Conservation (phyloP, 2,797 vertebrate genomes). For the Takifugu rubripes region DNA sequence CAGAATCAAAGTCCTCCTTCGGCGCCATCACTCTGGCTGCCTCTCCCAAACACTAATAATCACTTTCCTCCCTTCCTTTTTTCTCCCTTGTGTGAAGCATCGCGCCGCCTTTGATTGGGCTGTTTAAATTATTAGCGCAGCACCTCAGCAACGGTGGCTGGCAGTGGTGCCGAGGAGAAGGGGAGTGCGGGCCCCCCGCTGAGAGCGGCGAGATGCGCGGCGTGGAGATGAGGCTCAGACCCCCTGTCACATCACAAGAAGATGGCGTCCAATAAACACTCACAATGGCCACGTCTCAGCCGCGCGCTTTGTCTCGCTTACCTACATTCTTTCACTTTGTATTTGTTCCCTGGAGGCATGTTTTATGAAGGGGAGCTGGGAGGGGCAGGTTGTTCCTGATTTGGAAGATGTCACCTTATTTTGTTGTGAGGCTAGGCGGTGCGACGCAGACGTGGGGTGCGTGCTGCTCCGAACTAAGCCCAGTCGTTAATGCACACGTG, state of each 20-base stretch:
- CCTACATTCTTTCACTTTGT: constrained; percentile 67
- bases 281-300: constrained; percentile 50
- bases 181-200: constrained; percentile 69
- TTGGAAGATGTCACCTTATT: constrained; percentile 56
- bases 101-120: constrained; percentile 80
- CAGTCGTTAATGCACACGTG: constrained; percentile 16
- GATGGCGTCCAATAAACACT: constrained; percentile 65
- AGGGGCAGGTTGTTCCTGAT: constrained; percentile 37
- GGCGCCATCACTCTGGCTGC: constrained; percentile 75
- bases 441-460: constrained; percentile 49
- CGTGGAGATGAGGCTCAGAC: constrained; percentile 65
- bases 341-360: constrained; percentile 60
- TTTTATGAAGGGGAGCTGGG: constrained; percentile 31
- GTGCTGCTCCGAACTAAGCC: constrained; percentile 27
- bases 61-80: constrained; percentile 72
- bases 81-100: constrained; percentile 76
- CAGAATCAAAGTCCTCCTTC: constrained; percentile 78
- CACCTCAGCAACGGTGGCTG: constrained; percentile 72
- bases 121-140: constrained; percentile 83
- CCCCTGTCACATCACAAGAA: constrained; percentile 76
- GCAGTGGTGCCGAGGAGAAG: constrained; percentile 58
- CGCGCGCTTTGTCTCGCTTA: constrained; percentile 58
- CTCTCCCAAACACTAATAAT: constrained; percentile 81
- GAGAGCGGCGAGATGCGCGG: constrained; percentile 54
- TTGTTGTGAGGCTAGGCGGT: constrained; percentile 35